Evolutionary conservation across 2,797 vertebrate genomes (phyloP).

Genomic region (Sebastes flavidus): DNA sequence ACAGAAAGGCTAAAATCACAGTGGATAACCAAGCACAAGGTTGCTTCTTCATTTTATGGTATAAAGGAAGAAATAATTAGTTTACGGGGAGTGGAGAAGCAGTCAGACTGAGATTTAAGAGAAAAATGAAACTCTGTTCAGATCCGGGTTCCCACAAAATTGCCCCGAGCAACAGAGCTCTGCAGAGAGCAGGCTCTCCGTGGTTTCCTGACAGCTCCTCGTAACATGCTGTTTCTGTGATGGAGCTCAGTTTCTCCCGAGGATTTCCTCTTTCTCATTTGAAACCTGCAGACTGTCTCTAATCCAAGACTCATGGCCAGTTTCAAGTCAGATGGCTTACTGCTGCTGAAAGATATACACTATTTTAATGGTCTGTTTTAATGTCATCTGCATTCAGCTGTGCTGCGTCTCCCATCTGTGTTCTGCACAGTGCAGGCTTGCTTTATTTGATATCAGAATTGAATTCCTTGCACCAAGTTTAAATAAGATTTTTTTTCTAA

Average conservation of each 20-base stretch:
- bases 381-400: conserved; percentile 11
- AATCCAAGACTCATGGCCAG: neutral
- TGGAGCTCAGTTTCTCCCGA: conserved; percentile 33
- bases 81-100: conserved; percentile 9
- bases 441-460: conserved; percentile 17
- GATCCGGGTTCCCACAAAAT: conserved; percentile 28
- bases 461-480: conserved; percentile 11
- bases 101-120: conserved; percentile 33
- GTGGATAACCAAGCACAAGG: neutral
- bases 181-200: conserved; percentile 17
- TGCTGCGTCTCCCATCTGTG: neutral
- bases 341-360: conserved; percentile 13
- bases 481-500: neutral
- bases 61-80: neutral
- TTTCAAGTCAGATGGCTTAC: conserved; percentile 3
- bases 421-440: neutral
- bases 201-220: conserved; percentile 48
- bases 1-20: neutral
- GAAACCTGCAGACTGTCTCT: conserved; percentile 10
- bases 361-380: conserved; percentile 14
- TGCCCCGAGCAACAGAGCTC: conserved; percentile 31
- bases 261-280: conserved; percentile 40
- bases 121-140: conserved; percentile 48
- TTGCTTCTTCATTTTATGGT: conserved; percentile 2
- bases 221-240: conserved; percentile 45